Conservation (phyloP, 1,140 invertebrate species). For the Sinonovacula constricta region DNA sequence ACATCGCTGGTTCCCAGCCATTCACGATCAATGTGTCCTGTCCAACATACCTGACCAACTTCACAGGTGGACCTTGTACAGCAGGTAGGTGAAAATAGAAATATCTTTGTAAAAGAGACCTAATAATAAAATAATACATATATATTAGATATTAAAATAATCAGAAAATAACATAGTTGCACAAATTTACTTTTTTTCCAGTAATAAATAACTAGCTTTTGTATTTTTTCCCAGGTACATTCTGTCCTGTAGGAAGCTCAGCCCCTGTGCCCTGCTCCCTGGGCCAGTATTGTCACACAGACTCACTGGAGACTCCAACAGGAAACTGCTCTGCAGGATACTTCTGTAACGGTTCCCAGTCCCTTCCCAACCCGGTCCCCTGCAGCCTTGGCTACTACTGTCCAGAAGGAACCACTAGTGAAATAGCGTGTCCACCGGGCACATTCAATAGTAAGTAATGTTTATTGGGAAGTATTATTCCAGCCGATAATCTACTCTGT, state of each 20-base stretch:
- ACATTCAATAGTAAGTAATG: slow-evolving; percentile 68
- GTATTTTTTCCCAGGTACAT: slow-evolving; percentile 62
- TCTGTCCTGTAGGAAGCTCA: slow-evolving; percentile 68
- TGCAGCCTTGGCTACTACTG: slow-evolving; percentile 73
- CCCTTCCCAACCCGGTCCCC: slow-evolving; percentile 59
- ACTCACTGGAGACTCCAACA: slow-evolving; percentile 61
- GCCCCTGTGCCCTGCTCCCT: slow-evolving; percentile 67
- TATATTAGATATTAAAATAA: no score
- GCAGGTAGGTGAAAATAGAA: slow-evolving; percentile 70
- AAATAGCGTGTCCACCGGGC: slow-evolving; percentile 69
- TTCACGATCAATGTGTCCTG: slow-evolving; percentile 67
- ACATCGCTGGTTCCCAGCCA: slow-evolving; percentile 57
- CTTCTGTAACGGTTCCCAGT: slow-evolving; percentile 73
- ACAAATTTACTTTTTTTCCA: no score
- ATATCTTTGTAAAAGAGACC: no score
- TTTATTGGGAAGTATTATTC: no score
- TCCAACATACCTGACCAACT: slow-evolving; percentile 72
- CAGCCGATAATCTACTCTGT: no score
- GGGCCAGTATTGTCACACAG: slow-evolving; percentile 73
- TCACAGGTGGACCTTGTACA: slow-evolving; percentile 72
- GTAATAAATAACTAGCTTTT: no score
- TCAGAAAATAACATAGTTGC: no score
- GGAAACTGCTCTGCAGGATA: slow-evolving; percentile 72
- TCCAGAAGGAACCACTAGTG: slow-evolving; percentile 66
- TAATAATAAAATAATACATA: no score